Percentiles rank a stretch among this genome's conserved stretches.
Evolutionary conservation across 2,888 invertebrate genomes (phyloP).

Genomic region (Acronicta leporina): DNA sequence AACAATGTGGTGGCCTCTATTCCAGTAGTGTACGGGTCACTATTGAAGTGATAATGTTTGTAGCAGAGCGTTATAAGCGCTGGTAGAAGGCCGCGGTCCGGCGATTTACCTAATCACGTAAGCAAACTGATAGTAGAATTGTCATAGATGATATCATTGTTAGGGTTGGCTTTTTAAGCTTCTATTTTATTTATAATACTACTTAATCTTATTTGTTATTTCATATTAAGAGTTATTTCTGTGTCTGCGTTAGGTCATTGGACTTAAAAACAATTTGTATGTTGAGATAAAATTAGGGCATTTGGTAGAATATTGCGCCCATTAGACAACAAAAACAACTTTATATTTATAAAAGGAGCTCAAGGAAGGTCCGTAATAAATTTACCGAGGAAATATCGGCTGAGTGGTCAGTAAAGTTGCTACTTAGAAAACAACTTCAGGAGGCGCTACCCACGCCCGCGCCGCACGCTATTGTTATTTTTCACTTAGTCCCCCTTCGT

Average conservation of each 20-base stretch:
- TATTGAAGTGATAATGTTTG: constrained; percentile 29
- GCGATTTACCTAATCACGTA: constrained; percentile 64
- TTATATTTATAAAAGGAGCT: constrained; percentile 5
- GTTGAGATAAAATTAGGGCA: neutral
- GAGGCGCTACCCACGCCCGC: constrained; percentile 29
- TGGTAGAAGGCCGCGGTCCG: constrained; percentile 40
- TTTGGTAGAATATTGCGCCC: neutral
- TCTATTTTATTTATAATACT: constrained; percentile 12
- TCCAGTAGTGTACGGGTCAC: constrained; percentile 35
- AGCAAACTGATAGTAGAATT: constrained; percentile 59
- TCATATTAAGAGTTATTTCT: neutral
- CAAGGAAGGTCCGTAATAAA: constrained; percentile 8
- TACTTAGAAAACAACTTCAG: constrained; percentile 28
- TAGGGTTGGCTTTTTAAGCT: constrained; percentile 37
- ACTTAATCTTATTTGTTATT: neutral
- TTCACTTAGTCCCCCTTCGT: constrained; percentile 35
- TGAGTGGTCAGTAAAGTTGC: constrained; percentile 26
- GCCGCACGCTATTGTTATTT: constrained; percentile 43
- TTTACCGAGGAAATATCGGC: constrained; percentile 10
- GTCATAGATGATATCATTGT: constrained; percentile 47
- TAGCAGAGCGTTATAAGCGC: constrained; percentile 25
- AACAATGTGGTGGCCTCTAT: constrained; percentile 41
- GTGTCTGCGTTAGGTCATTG: neutral
- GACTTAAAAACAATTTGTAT: constrained; percentile 1
- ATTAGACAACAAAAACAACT: neutral